Evolutionary conservation across 2,888 invertebrate genomes (phyloP), one percentile per base, ranked within the genome.

Genomic region (Sacculina carcini): DNA sequence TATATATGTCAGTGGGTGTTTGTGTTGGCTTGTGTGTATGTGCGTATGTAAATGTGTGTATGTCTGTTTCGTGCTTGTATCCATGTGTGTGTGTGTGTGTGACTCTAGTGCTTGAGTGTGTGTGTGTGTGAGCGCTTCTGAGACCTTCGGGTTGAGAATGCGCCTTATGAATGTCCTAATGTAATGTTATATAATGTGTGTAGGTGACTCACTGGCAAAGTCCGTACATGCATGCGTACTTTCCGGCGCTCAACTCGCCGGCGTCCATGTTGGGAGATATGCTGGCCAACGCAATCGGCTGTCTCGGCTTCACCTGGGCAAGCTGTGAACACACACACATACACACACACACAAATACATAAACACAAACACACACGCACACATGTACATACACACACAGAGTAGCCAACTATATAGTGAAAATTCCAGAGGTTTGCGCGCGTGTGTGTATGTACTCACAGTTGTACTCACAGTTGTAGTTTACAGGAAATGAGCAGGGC

Each of bases 211-310:
- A 89, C 62, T 89, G 89, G 87, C 92, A 94, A 66, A 86, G 86
- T 63, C 94, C 94, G 0, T 81, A 90, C 61, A 94, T 92, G 92
- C 94, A 96, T 64, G 94, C 90, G 0, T 94, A 94, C 64, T 94
- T 92, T 67, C 94, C 94, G 0, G 90, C 92, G 0, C 69, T 92
- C 49, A 92, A 85, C 60, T 87, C 86, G 16, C 89, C 80, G 60
- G 89, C 92, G 0, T 92, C 94, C 1, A 72, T 94, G 53, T 71
- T 96, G 62, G 94, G 89, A 0, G 94, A 94, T 58, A 92, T 94
- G 90, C 66, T 94, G 52, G 82, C 92, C 2, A 87, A 92, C 62
- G 87, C 87, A 2, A 79, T 94, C 57, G 87, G 87, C 62, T 89
- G 87, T 58, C 66, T 94, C 29, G 90, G 90, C 55, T 94, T 94